A percentile compares a stretch with the other conserved stretches of the same genome.
Evolutionary conservation across 2,797 vertebrate species (phyloP).

Genomic region (Acrossocheilus fasciatus): DNA sequence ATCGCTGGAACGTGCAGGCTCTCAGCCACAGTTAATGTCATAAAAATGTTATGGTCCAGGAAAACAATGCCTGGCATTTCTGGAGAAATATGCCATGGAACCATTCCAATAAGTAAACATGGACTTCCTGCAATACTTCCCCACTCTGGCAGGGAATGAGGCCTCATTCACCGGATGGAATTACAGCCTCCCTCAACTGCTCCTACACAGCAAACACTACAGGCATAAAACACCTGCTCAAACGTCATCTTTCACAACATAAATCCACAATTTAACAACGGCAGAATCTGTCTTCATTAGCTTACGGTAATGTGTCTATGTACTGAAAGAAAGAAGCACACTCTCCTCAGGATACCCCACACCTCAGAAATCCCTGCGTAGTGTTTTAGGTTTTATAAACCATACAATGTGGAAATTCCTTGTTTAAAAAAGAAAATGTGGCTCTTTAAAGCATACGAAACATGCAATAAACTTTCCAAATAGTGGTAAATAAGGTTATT

Average conservation of each 20-base stretch:
- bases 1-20: conserved; percentile 29
- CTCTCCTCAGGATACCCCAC: background rate
- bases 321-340: background rate
- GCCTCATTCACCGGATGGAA: conserved; percentile 51
- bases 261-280: background rate
- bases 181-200: conserved; percentile 9
- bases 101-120: conserved; percentile 71
- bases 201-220: conserved; percentile 31
- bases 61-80: conserved; percentile 73
- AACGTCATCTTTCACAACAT: background rate
- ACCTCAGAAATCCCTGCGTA: background rate
- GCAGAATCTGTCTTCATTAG: background rate
- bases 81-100: conserved; percentile 66
- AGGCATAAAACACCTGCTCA: conserved; percentile 39
- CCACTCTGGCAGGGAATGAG: conserved; percentile 70
- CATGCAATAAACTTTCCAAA: conserved; percentile 19
- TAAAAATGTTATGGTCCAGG: conserved; percentile 62
- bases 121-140: conserved; percentile 73
- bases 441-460: conserved; percentile 21
- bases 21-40: conserved; percentile 46
- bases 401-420: background rate
- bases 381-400: background rate
- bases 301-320: background rate
- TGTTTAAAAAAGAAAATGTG: background rate
- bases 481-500: conserved; percentile 50